A percentile compares a stretch with the other conserved stretches of the same genome.
Conservation (phyloP, 1,140 invertebrate genomes). For the Heliconius congener region DNA sequence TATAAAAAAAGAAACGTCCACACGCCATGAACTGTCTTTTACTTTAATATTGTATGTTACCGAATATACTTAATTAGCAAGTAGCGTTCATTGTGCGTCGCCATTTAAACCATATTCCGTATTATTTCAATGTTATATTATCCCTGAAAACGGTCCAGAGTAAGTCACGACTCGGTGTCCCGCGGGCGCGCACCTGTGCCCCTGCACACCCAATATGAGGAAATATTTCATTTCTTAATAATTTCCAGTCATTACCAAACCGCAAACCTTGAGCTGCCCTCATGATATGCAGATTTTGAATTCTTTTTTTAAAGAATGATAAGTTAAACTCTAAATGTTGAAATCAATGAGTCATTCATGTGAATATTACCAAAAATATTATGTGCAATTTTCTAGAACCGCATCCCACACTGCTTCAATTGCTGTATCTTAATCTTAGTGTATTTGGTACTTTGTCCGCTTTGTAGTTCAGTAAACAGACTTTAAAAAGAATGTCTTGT, state of each 20-base stretch:
- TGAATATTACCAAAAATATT: neutral
- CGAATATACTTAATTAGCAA: conserved; percentile 57
- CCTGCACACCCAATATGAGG: conserved; percentile 54
- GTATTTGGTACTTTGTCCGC: too few relatives aligned
- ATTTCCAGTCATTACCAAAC: conserved; percentile 61
- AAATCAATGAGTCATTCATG: neutral
- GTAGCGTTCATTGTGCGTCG: conserved; percentile 50
- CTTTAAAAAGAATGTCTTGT: too few relatives aligned
- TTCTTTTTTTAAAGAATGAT: conserved; percentile 6
- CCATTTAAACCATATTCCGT: conserved; percentile 54
- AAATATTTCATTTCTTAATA: conserved; percentile 65
- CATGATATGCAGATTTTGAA: conserved; percentile 10
- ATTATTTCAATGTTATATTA: conserved; percentile 58
- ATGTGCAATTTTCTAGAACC: neutral
- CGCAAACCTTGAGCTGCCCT: conserved; percentile 46
- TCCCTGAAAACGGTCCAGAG: conserved; percentile 61
- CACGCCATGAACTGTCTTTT: conserved; percentile 30
- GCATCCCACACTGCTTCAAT: too few relatives aligned
- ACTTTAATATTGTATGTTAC: conserved; percentile 42
- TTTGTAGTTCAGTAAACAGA: too few relatives aligned
- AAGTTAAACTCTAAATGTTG: neutral
- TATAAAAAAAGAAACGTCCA: conserved; percentile 7
- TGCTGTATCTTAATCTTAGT: too few relatives aligned
- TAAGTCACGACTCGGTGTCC: conserved; percentile 71
- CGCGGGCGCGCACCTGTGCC: conserved; percentile 70